Percentiles rank a stretch among this genome's conserved stretches.
phyloP scores from a whole-genome alignment of 2,113 vertebrate species.

The Ivindomyrus marchei region DNA sequence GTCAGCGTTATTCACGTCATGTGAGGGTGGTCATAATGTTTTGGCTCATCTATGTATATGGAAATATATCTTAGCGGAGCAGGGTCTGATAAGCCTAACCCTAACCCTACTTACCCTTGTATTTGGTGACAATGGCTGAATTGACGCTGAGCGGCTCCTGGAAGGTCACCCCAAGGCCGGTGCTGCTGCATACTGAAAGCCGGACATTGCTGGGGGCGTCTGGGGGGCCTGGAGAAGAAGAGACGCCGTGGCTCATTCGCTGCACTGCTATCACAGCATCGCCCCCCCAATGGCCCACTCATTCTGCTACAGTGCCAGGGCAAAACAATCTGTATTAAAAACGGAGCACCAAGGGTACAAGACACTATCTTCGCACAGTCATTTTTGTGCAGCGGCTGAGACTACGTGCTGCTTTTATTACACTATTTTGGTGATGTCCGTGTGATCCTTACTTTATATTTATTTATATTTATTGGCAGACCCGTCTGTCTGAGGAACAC shows the following conservation, averaged over 20 bases:
- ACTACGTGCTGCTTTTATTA: not conserved
- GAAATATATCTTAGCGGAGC: not conserved
- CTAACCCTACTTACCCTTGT: conserved; percentile 64
- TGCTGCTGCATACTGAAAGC: conserved; percentile 74
- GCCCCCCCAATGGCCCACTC: not conserved
- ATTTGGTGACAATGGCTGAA: conserved; percentile 80
- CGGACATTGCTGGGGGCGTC: conserved; percentile 65
- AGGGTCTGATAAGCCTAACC: not conserved
- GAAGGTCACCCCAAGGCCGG: conserved; percentile 72
- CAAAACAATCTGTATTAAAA: not conserved
- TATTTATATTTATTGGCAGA: not conserved
- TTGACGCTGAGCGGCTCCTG: conserved; percentile 77
- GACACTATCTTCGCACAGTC: not conserved
- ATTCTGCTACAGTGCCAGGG: not conserved
- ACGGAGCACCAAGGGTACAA: not conserved
- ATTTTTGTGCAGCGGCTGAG: not conserved
- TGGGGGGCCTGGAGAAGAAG: conserved; percentile 62
- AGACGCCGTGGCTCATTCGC: not conserved
- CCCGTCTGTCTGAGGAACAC: not conserved
- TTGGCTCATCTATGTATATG: not conserved
- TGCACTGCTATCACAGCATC: not conserved
- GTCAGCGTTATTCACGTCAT: not conserved
- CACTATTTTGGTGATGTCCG: not conserved
- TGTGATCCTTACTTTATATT: not conserved
- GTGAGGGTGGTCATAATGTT: not conserved